phyloP scores from a whole-genome alignment of 92 coral and sea anemone species.

The Heteractis magnifica region DNA sequence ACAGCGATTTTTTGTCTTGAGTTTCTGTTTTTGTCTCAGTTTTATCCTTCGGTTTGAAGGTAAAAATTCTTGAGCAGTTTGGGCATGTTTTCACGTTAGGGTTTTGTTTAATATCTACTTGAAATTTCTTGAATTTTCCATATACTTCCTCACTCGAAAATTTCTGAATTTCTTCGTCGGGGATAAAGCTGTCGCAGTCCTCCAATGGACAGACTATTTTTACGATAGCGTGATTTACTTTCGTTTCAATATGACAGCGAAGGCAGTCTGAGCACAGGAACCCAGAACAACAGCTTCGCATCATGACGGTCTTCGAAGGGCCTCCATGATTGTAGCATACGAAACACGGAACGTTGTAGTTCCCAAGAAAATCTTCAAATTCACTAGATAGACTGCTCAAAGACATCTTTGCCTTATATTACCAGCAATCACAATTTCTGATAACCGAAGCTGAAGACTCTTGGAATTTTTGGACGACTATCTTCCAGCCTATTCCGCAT shows the following conservation, averaged over 20 bases:
- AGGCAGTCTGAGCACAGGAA: slow-evolving; percentile 64
- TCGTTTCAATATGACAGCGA: slow-evolving; percentile 62
- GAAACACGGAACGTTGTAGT: slow-evolving; percentile 61
- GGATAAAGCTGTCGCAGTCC: slow-evolving; percentile 66
- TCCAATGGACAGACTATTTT: slow-evolving; percentile 79
- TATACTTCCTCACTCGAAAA: slow-evolving; percentile 50
- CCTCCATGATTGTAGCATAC: slow-evolving; percentile 71
- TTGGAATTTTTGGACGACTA: too few relatives aligned
- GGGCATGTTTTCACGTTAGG: slow-evolving; percentile 85
- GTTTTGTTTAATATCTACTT: slow-evolving; percentile 72
- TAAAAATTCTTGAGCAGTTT: slow-evolving; percentile 74
- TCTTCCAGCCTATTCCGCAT: not conserved
- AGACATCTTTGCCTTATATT: slow-evolving; percentile 16
- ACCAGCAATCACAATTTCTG: not conserved
- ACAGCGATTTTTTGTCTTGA: not conserved
- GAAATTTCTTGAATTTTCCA: slow-evolving; percentile 61
- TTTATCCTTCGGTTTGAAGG: slow-evolving; percentile 13
- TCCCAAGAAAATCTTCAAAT: slow-evolving; percentile 44
- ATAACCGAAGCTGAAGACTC: too few relatives aligned
- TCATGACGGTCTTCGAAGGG: slow-evolving; percentile 45
- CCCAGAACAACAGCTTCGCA: slow-evolving; percentile 73
- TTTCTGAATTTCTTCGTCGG: slow-evolving; percentile 52
- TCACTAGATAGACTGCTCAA: slow-evolving; percentile 30
- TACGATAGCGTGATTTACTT: slow-evolving; percentile 69
- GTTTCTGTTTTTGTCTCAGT: slow-evolving; percentile 1